Conservation (phyloP, 2,113 vertebrate species). For the Riparia riparia region DNA sequence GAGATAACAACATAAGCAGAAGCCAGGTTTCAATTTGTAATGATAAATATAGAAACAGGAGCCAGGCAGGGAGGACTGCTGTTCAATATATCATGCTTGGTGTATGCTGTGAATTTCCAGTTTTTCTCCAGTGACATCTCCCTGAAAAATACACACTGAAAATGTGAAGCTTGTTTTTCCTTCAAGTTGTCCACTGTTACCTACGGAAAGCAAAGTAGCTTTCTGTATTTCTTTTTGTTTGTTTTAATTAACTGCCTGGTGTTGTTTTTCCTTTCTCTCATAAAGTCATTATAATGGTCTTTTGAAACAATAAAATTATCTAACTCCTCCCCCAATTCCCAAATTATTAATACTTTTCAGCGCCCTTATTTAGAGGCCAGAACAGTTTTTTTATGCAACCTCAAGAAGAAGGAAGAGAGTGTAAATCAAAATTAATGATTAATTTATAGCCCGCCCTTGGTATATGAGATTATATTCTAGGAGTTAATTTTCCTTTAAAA, state of each 20-base stretch:
- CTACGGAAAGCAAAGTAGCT: not conserved
- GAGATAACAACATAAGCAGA: not conserved
- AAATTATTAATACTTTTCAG: not conserved
- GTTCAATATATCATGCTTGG: not conserved
- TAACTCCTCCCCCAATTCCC: not conserved
- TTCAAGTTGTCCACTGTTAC: not conserved
- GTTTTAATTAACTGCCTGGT: not conserved
- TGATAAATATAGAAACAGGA: not conserved
- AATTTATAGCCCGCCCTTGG: not conserved
- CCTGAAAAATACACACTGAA: not conserved
- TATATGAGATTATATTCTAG: not conserved
- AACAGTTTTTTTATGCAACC: not conserved
- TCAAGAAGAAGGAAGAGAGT: not conserved
- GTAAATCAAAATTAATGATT: conserved; percentile 1
- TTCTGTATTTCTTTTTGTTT: not conserved
- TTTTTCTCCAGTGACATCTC: not conserved
- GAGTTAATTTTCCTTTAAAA: not conserved
- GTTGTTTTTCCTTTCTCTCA: not conserved
- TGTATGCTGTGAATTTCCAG: not conserved
- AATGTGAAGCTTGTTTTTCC: not conserved
- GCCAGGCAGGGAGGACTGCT: not conserved
- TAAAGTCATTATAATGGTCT: not conserved
- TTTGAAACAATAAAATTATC: not conserved
- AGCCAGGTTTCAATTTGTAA: not conserved
- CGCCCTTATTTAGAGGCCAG: not conserved